Conservation (phyloP, 2,888 invertebrate genomes). For the Spilosoma lubricipeda region DNA sequence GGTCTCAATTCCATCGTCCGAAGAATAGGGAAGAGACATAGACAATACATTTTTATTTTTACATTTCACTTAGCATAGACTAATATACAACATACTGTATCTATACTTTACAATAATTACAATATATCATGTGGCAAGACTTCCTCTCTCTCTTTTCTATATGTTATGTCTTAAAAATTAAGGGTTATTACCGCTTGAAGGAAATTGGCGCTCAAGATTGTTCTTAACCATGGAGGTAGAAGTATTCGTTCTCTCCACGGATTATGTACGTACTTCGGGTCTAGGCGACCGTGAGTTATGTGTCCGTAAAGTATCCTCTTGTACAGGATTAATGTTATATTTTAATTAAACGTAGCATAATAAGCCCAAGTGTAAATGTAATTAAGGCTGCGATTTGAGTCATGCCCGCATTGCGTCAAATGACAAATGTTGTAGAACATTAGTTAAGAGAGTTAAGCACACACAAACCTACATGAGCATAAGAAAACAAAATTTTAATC, state of each 20-base stretch:
- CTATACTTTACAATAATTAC: too few species aligned
- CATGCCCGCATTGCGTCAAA: conserved; percentile 18
- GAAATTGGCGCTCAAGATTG: neutral
- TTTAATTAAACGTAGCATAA: conserved; percentile 1
- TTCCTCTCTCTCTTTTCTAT: too few species aligned
- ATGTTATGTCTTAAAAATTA: neutral
- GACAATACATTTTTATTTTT: too few species aligned
- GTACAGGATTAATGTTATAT: neutral
- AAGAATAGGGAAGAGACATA: too few species aligned
- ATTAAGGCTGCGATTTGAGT: neutral
- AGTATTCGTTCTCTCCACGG: neutral
- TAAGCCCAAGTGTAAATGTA: conserved; percentile 3
- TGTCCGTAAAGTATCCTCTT: neutral
- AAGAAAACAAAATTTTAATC: neutral
- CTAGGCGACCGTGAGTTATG: neutral
- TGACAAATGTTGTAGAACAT: neutral
- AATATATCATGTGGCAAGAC: too few species aligned
- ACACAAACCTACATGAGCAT: neutral
- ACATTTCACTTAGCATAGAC: too few species aligned
- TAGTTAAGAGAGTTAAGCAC: neutral
- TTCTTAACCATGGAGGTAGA: neutral
- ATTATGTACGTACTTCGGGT: neutral
- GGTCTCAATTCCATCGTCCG: too few species aligned
- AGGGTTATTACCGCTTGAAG: neutral
- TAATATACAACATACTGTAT: too few species aligned